Evolutionary conservation across 2,113 vertebrate genomes (phyloP).

Genomic region (Corythaeola cristata): DNA sequence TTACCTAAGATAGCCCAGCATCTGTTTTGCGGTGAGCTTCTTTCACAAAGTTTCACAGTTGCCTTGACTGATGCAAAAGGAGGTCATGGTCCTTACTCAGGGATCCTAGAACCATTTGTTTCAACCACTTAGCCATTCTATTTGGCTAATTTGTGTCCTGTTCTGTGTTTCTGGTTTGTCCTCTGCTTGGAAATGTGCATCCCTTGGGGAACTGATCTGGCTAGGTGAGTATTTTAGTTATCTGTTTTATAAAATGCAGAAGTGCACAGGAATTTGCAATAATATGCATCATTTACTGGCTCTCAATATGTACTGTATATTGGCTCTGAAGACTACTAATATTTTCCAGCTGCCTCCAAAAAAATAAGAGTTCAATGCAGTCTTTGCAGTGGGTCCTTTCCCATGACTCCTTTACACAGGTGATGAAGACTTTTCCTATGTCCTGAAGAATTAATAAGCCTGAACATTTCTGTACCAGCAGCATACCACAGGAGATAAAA

Average conservation of each 20-base stretch:
- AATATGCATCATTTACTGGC: constrained; percentile 52
- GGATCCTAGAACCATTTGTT: constrained; percentile 50
- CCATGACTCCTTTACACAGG: constrained; percentile 44
- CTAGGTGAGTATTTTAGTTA: constrained; percentile 62
- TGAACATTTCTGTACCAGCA: constrained; percentile 48
- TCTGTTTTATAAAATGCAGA: constrained; percentile 64
- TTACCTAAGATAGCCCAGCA: constrained; percentile 66
- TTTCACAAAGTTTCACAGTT: constrained; percentile 65
- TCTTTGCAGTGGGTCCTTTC: constrained; percentile 34
- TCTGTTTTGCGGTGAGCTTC: constrained; percentile 65
- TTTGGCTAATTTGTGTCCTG: not conserved
- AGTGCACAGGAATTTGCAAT: constrained; percentile 53
- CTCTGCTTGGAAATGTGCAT: constrained; percentile 7
- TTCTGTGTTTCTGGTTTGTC: constrained; percentile 31
- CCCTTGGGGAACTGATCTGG: constrained; percentile 2
- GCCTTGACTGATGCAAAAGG: constrained; percentile 62
- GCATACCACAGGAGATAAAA: constrained; percentile 54
- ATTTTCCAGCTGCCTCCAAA: constrained; percentile 55
- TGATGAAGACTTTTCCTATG: constrained; percentile 41
- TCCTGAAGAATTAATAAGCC: constrained; percentile 62
- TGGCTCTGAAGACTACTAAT: constrained; percentile 55
- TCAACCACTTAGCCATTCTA: not conserved
- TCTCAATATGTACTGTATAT: constrained; percentile 29
- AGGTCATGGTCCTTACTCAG: not conserved
- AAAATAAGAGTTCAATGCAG: not conserved